Evolutionary conservation across 2,888 invertebrate genomes (phyloP), one percentile per base, ranked within the genome.

Genomic region (Scaptomyza caliginosa): DNA sequence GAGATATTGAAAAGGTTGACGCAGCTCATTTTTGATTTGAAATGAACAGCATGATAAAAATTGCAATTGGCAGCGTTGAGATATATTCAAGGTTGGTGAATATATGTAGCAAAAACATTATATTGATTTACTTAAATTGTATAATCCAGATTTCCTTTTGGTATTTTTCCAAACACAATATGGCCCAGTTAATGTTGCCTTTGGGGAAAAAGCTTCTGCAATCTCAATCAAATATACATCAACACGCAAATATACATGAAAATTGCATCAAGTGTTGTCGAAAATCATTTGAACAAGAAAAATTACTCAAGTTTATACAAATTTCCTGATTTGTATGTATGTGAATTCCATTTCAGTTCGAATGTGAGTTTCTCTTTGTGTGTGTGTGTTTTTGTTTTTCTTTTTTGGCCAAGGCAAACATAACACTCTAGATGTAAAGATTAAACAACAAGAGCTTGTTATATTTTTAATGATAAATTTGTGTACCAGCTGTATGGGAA

Each of bases 281-380:
- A 19, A 43, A 39, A 32, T 46, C 28, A 59, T 23, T 59, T 32
- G n/a, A 56, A 76, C 67, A 76, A 38, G 48, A 13, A 66, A 71
- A 76, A 40, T 67, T 58, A 58, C 67, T 76, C 49, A 49, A 8
- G 57, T 48, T 34, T 21, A 30, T 24, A 36, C 17, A 26, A 3
- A 48, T 19, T 30, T n/a, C n/a, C 26, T 19, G 16, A 10, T 49
- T 45, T 50, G 16, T 7, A 28, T 24, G 24, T 28, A 36, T 52
- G 30, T n/a, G 16, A 26, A 16, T 19, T 24, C 26, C 24, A n/a
- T n/a, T n/a, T n/a, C n/a, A 11, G 6, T 30, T n/a, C 24, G 13
- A 17, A 19, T 24, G 30, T 23, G 11, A 23, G 19, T 52, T 56
- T 30, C 1, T 23, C 6, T 23, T 23, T 4, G 13, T 42, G n/a